Evolutionary conservation across 2,888 invertebrate species (phyloP), one percentile per base, ranked within the genome.

Genomic region (Cataglyphis albicans): DNA sequence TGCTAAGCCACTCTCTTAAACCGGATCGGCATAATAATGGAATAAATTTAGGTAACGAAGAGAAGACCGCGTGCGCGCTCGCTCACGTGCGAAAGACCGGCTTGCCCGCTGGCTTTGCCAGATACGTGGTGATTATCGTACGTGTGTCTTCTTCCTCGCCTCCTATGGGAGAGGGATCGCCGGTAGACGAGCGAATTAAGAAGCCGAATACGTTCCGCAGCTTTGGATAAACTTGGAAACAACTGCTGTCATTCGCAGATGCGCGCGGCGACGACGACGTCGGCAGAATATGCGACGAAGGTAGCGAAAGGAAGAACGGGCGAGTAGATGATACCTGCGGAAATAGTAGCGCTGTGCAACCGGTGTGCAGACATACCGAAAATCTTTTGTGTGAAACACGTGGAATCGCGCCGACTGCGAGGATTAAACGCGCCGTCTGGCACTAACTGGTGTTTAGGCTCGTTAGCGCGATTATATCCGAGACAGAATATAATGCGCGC

Each of bases 241-340:
- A 92, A 92, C 91, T 88, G 90, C 90, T 92, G 92, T 92, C 92
- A 91, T 88, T 87, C 73, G 87, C 92, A 92, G 92, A 91, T 89
- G 91, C 86, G 86, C 87, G 67, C 76, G 55, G 21, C 78, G 63
- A 63, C 85, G 63, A 63, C 85, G 81, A 85, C 86, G 84, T 81
- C 72, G 81, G 2, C 55, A 32, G 88, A 88, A 88, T 87, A 89
- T 78, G 72, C 83, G 68, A 68, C 44, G 57, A 55, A 44, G 63
- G 68, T 59, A 52, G 63, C 84, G 59, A 82, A 85, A 59, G 76
- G 59, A 29, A 25, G 72, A 52, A 48, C 32, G 76, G 52, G 35
- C 38, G 15, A 57, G 55, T 32, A 18, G 18, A 52, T n/a, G 38
- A 18, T 64, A 80, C 38, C 41, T 68, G 55, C 59, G 21, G 15